These are phyloP conservation scores for Drosophila tani DNA, from an alignment of 1,140 invertebrate species.

Conservation along the genomic window DNA sequence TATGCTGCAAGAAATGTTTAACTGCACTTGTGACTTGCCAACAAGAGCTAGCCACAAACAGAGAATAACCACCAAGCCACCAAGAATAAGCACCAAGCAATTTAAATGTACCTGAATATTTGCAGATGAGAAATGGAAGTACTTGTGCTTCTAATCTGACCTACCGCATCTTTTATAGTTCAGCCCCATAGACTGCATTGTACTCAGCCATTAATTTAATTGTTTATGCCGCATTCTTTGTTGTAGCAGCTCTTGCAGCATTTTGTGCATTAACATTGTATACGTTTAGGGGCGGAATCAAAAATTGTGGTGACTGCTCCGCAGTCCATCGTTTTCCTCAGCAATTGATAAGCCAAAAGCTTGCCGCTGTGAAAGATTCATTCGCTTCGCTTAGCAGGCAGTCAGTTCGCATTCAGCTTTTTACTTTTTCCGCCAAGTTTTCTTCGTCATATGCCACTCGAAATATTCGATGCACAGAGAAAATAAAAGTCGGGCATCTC, in stretches of 20 bases:
- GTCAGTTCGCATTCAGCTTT: constrained; percentile 49
- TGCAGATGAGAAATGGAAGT: neutral
- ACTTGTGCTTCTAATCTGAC: constrained; percentile 24
- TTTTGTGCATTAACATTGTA: constrained; percentile 65
- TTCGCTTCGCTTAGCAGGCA: constrained; percentile 63
- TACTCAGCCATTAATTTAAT: constrained; percentile 47
- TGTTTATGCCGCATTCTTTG: constrained; percentile 36
- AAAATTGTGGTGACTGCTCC: constrained; percentile 42
- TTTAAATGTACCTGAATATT: constrained; percentile 32
- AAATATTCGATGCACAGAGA: neutral
- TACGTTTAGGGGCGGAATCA: constrained; percentile 41
- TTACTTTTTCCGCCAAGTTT: constrained; percentile 58
- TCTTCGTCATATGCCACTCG: constrained; percentile 46
- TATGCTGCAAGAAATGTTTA: constrained; percentile 5
- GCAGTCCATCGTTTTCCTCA: constrained; percentile 3
- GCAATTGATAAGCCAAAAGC: constrained; percentile 32
- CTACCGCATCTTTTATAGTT: constrained; percentile 39
- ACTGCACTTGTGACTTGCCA: neutral
- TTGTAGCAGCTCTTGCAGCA: constrained; percentile 34
- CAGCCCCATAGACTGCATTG: constrained; percentile 20
- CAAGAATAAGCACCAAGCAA: constrained; percentile 7
- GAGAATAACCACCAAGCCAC: too few species aligned
- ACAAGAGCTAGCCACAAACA: neutral
- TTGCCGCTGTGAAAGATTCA: constrained; percentile 54
- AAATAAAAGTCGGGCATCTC: neutral